Evolutionary conservation across 2,888 invertebrate species (phyloP), one percentile per base, ranked within the genome.

Genomic region (Quadriops clusia): DNA sequence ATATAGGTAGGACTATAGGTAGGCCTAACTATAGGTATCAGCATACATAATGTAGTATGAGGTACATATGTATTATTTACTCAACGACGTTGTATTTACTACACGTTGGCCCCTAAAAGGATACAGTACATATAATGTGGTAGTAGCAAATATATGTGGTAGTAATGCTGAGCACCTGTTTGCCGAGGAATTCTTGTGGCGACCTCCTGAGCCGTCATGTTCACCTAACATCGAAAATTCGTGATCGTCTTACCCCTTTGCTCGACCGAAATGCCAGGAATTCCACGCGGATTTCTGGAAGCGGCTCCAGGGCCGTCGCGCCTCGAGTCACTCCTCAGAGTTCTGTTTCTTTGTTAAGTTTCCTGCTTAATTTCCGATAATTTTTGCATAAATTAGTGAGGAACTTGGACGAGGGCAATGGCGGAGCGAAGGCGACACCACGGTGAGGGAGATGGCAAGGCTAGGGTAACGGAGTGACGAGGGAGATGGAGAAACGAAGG

Each of bases 201-300:
- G 12, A 28, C 37, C 36, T 28, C 34, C 17, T 22, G 8, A 9
- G n/a, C 3, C 23, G 38, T 47, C 23, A 46, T 60, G 51, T 30
- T 41, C 27, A 41, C 58, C 60, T 52, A 40, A 36, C 51, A 44
- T 34, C 31, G 39, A 52, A 54, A 60, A 59, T 60, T 60, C 56
- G 50, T 44, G 33, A 37, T 53, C 47, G 51, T 55, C 56, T 58
- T 59, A 58, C 59, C 59, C 57, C 59, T 58, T 60, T 58, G 50
- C 50, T 51, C 38, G 30, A 39, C 25, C 29, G 37, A 46, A 40
- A 49, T 50, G 38, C 40, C 42, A 46, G 39, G 39, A 48, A 54
- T 55, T 51, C 51, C 45, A 43, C 35, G 23, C 30, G 20, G 29
- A 39, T 36, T 29, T 20, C 33, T 36, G 28, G 18, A 32, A 28